Conservation (phyloP, 2,888 invertebrate genomes). For the Drosophila prostipennis region DNA sequence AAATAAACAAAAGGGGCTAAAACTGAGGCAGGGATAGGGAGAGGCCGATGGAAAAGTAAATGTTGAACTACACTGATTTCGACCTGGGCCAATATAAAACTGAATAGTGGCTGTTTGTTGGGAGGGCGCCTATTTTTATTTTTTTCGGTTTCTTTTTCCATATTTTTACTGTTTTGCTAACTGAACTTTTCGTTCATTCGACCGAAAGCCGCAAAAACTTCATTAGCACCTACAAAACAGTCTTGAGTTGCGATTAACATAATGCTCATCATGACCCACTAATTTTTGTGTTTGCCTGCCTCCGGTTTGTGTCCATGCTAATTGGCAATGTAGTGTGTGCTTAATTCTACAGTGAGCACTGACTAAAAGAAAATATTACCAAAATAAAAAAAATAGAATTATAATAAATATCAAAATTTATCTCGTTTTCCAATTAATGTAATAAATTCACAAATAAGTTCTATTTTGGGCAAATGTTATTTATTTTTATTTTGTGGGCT, state of each 20-base stretch:
- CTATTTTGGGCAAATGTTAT: too few species aligned
- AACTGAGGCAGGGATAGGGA: not conserved
- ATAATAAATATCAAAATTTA: too few species aligned
- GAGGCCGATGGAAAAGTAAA: conserved; percentile 17
- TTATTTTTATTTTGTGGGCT: too few species aligned
- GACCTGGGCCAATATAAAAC: conserved; percentile 53
- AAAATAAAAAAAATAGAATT: too few species aligned
- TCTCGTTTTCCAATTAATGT: too few species aligned
- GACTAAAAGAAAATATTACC: too few species aligned
- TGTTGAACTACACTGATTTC: conserved; percentile 20
- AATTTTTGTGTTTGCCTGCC: conserved; percentile 34
- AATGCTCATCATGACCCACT: conserved; percentile 67
- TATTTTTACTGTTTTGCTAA: conserved; percentile 58
- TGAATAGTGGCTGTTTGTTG: conserved; percentile 17
- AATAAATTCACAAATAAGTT: too few species aligned
- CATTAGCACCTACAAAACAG: conserved; percentile 59
- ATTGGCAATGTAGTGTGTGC: conserved; percentile 27
- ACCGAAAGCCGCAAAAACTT: conserved; percentile 40
- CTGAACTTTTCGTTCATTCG: conserved; percentile 44
- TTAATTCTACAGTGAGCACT: conserved; percentile 12
- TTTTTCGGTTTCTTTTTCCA: conserved; percentile 29
- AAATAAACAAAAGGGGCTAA: conserved; percentile 38
- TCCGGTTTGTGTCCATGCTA: conserved; percentile 65
- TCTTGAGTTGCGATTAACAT: conserved; percentile 35
- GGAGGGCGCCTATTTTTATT: not conserved